These are phyloP conservation scores for Aspidiotus destructor DNA, from an alignment of 2,888 invertebrate genomes.

Conservation along the genomic window DNA sequence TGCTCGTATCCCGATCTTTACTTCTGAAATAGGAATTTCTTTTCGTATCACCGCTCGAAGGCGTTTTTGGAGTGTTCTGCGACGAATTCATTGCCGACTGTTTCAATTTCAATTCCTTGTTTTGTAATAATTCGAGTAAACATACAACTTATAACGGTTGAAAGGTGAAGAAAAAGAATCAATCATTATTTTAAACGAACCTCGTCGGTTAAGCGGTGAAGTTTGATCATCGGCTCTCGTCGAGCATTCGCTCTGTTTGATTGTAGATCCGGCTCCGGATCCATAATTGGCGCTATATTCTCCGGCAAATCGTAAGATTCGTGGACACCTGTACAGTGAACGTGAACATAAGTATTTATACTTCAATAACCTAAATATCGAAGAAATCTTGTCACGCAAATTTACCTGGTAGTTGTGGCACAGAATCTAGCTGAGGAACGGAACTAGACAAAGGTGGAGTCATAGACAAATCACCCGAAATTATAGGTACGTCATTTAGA, in stretches of 20 bases:
- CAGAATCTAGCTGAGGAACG: conserved; percentile 27
- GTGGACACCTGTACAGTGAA: neutral
- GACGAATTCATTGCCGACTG: neutral
- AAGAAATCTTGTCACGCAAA: neutral
- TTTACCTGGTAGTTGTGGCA: conserved; percentile 18
- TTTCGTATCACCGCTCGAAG: neutral
- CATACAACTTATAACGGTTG: neutral
- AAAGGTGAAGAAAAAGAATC: neutral
- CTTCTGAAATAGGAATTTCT: conserved; percentile 12
- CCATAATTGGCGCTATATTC: conserved; percentile 8
- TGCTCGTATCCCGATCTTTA: neutral
- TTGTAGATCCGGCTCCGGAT: conserved; percentile 1
- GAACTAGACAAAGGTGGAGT: conserved; percentile 29
- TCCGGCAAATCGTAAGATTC: conserved; percentile 17
- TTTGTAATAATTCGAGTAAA: neutral
- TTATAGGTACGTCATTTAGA: conserved; percentile 14
- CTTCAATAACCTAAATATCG: neutral
- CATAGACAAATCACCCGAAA: conserved; percentile 27
- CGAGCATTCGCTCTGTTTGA: neutral
- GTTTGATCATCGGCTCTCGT: conserved; percentile 14
- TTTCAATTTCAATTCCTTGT: neutral
- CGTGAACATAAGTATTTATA: neutral
- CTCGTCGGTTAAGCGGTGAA: conserved; percentile 1
- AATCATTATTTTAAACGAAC: neutral
- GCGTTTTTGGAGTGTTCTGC: neutral